Conservation (phyloP, 1,140 invertebrate species). For the Asobara japonica region DNA sequence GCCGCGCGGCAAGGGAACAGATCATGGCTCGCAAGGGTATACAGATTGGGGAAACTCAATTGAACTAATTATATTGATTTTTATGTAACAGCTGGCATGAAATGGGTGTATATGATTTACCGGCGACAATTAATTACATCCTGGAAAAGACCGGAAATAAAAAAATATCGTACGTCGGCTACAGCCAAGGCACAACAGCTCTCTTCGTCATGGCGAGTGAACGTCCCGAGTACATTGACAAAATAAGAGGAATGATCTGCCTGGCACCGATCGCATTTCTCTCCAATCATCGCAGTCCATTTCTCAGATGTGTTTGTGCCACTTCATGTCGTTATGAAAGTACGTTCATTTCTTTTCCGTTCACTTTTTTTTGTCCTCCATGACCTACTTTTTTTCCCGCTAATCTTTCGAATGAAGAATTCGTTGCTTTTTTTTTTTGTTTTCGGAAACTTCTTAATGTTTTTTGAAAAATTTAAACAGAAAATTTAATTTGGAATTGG, state of each 20-base stretch:
- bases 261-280: slow-evolving; percentile 73
- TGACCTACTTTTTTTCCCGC: too few relatives aligned
- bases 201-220: slow-evolving; percentile 73
- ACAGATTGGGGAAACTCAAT: too few relatives aligned
- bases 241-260: slow-evolving; percentile 70
- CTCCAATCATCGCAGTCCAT: slow-evolving; percentile 57
- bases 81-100: slow-evolving; percentile 65
- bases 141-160: slow-evolving; percentile 64
- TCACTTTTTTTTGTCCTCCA: too few relatives aligned
- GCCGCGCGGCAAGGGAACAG: too few relatives aligned
- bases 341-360: too few relatives aligned
- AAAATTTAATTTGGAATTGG: too few relatives aligned
- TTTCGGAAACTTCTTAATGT: too few relatives aligned
- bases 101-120: slow-evolving; percentile 68
- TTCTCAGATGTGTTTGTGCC: slow-evolving; percentile 55
- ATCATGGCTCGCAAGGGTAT: too few relatives aligned
- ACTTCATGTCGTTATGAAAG: slow-evolving; percentile 56
- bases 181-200: slow-evolving; percentile 65
- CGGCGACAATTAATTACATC: slow-evolving; percentile 72
- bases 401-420: too few relatives aligned
- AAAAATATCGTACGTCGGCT: slow-evolving; percentile 71
- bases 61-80: too few relatives aligned
- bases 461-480: too few relatives aligned
- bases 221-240: slow-evolving; percentile 75
- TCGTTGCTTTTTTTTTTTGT: too few relatives aligned